Conservation (phyloP, 2,113 vertebrate genomes). For the Trachemys scripta region DNA sequence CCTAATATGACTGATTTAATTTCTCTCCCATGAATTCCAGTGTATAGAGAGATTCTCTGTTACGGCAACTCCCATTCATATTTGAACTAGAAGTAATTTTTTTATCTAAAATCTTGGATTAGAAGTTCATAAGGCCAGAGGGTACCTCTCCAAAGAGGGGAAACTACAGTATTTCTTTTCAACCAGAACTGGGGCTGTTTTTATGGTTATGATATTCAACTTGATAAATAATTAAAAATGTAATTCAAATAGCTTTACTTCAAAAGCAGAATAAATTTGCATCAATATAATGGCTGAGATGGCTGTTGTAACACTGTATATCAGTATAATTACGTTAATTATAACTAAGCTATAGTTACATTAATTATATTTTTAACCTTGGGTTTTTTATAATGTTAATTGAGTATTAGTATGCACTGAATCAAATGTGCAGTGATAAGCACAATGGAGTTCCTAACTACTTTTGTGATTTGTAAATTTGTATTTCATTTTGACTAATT, state of each 20-base stretch:
- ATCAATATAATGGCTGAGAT: slow-evolving; percentile 56
- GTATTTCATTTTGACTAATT: slow-evolving; percentile 57
- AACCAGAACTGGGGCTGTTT: slow-evolving; percentile 20
- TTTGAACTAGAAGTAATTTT: slow-evolving; percentile 2
- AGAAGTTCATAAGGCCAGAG: slow-evolving; percentile 11
- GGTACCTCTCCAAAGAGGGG: neutral
- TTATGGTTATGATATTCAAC: slow-evolving; percentile 53
- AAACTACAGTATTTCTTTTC: slow-evolving; percentile 19
- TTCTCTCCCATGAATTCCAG: neutral
- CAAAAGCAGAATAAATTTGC: slow-evolving; percentile 74
- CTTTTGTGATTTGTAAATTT: slow-evolving; percentile 56
- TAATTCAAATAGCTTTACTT: slow-evolving; percentile 72
- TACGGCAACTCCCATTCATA: neutral
- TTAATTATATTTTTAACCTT: slow-evolving; percentile 79
- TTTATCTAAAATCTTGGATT: neutral
- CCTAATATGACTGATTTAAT: neutral
- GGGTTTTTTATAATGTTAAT: slow-evolving; percentile 74
- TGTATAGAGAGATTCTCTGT: neutral
- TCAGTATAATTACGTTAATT: slow-evolving; percentile 78
- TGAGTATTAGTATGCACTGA: slow-evolving; percentile 63
- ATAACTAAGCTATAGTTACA: slow-evolving; percentile 66
- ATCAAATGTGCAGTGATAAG: slow-evolving; percentile 55
- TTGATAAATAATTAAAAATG: slow-evolving; percentile 74
- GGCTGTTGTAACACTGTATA: slow-evolving; percentile 63
- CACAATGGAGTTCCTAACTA: slow-evolving; percentile 69